Base-by-base conservation (phyloP, 2,888 invertebrate genomes). In the Melanchra persicariae region DNA sequence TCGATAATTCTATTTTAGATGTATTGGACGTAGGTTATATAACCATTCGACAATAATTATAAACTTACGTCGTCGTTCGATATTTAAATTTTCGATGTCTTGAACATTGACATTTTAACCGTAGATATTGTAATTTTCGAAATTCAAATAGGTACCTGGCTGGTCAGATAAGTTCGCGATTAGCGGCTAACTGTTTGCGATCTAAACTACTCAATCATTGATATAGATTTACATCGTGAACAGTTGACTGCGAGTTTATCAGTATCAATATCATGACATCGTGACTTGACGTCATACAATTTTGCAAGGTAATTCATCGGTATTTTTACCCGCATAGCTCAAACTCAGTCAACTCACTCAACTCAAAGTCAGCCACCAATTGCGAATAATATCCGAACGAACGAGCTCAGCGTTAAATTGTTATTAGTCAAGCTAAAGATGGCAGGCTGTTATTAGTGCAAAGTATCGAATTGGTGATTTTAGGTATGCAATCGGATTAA, bases 391-490 rank as follows among this genome's bases (percentile, higher is more conserved):
- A 70, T 70, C 71, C 58, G 19, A 54, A 59, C 47, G 47, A 74
- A 66, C 70, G 58, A 70, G 58, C 77, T 75, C 74, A 77, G 71
- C 77, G 75, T 77, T 77, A 75, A 40, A 70, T 75, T 71, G 57
- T 58, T 45, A 49, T 73, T 67, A 78, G 57, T 54, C 43, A 73
- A 77, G 74, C 77, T 45, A 37, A 43, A 65, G 51, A 68, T 49
- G 57, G 10, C 51, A 52, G 22, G 65, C 55, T 66, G 45, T 70
- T 54, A 37, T 37, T 45, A 45, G 49, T 70, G 71, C 52, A 34
- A 47, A 47, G 17, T 34, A 40, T 63, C 63, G 45, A 75, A 63
- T 70, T 52, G n/a, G 71, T 77, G 77, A 75, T 49, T 59, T 58
- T 49, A 55, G 1, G 7, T 59, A 63, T 26, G 71, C 58, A 75